These are phyloP conservation scores for Ylistrum balloti DNA, from an alignment of 1,140 invertebrate species.

Conservation along the genomic window DNA sequence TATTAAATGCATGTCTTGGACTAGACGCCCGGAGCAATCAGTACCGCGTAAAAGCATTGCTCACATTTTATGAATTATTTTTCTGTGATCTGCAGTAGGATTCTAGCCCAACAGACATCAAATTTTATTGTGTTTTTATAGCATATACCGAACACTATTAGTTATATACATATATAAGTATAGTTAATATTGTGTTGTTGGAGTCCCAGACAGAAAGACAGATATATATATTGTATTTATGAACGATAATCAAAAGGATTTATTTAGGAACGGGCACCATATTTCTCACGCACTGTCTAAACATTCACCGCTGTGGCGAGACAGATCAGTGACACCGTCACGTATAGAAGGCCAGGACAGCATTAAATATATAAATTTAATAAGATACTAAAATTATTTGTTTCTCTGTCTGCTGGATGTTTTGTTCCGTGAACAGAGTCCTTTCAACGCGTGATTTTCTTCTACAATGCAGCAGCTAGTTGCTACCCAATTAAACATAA, in stretches of 20 bases:
- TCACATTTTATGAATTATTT: background rate
- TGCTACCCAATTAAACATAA: too few relatives aligned
- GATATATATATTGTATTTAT: background rate
- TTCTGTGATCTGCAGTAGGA: background rate
- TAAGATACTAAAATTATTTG: too few relatives aligned
- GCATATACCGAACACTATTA: background rate
- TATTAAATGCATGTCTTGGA: background rate
- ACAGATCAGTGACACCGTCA: background rate
- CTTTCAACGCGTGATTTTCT: too few relatives aligned
- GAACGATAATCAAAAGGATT: background rate
- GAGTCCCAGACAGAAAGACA: background rate
- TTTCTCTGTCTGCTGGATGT: too few relatives aligned
- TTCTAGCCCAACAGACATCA: background rate
- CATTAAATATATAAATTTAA: too few relatives aligned
- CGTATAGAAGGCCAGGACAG: background rate
- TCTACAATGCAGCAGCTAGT: too few relatives aligned
- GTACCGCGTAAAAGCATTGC: background rate
- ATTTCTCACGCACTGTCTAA: background rate
- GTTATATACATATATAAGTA: background rate
- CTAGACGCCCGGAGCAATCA: background rate
- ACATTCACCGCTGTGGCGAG: background rate
- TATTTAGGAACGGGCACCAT: background rate
- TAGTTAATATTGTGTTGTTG: background rate
- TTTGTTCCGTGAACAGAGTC: too few relatives aligned
- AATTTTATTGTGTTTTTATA: background rate